Conservation (phyloP, 2,888 invertebrate genomes). For the Cheiracanthium punctorium region DNA sequence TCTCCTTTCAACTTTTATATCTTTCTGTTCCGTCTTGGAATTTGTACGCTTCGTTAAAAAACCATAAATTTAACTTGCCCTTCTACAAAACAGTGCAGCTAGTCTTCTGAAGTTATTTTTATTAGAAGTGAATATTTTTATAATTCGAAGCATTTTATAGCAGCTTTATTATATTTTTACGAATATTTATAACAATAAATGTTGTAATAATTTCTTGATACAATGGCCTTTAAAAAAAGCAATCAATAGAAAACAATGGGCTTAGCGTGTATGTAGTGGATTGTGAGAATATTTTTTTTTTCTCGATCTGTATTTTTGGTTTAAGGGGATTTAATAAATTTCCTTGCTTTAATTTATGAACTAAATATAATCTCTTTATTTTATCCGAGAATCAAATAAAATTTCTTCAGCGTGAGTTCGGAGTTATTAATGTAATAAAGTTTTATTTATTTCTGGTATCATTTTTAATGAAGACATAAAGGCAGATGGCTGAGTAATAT, state of each 20-base stretch:
- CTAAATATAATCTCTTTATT: not conserved
- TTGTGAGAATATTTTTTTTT: not conserved
- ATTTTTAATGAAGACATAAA: too few species aligned
- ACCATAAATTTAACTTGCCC: conserved; percentile 48
- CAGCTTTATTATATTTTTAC: not conserved
- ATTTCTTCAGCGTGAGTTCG: not conserved
- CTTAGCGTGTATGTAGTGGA: not conserved
- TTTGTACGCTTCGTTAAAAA: conserved; percentile 66
- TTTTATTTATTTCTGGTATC: not conserved
- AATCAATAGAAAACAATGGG: not conserved
- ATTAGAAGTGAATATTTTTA: not conserved
- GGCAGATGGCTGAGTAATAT: too few species aligned
- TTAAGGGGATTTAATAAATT: not conserved
- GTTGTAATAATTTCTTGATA: not conserved
- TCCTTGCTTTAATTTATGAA: not conserved
- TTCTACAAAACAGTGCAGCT: not conserved
- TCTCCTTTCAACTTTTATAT: conserved; percentile 23
- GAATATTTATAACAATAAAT: not conserved
- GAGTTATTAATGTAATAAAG: not conserved
- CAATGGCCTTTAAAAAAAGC: not conserved
- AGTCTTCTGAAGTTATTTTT: not conserved
- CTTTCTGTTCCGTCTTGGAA: conserved; percentile 20
- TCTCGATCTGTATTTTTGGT: too few species aligned
- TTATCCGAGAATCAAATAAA: not conserved
- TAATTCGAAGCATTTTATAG: not conserved